Base-by-base conservation (phyloP, 2,888 invertebrate genomes). In the Axea sp. region DNA sequence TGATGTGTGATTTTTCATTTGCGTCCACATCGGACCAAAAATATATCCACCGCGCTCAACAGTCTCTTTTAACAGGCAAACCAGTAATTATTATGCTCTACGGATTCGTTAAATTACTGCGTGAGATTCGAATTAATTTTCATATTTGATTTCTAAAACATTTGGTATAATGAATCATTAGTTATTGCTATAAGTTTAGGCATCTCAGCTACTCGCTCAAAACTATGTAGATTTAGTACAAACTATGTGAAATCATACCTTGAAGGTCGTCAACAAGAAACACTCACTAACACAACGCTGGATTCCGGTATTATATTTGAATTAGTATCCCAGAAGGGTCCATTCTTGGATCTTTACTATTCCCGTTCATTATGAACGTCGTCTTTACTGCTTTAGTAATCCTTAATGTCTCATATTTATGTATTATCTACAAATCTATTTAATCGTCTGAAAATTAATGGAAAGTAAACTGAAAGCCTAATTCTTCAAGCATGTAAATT, bases 211-310 rank as follows among this genome's bases (percentile, higher is more conserved):
- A 26, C 37, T 35, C 11, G 37, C 35, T 33, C 49, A 26, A 53
- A 53, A 53, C 53, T 53, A 53, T 53, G 53, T 53, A 37, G 37
- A 37, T 53, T 35, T 53, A 53, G 12, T 37, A n/a, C 37, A 37
- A 53, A 53, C 53, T 53, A 53, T 53, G 37, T 22, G 19, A 8
- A 53, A 53, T 53, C 53, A 53, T 53, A 53, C 53, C 37, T 53
- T 37, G 37, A 37, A 53, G 26, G 53, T 37, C 53, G 53, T 53
- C 53, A 53, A 53, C 53, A 53, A 53, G 53, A 53, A 53, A 17
- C n/a, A 26, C 26, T 26, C 26, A 53, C 37, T 11, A 53, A 53
- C 35, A 37, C 53, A 22, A 11, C 19, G 26, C 26, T 24, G 1
- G 5, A 9, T 39, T 39, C 53, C 15, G 30, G 39, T 17, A 39